Conservation (phyloP, 2,797 vertebrate genomes). For the Chelonia mydas region DNA sequence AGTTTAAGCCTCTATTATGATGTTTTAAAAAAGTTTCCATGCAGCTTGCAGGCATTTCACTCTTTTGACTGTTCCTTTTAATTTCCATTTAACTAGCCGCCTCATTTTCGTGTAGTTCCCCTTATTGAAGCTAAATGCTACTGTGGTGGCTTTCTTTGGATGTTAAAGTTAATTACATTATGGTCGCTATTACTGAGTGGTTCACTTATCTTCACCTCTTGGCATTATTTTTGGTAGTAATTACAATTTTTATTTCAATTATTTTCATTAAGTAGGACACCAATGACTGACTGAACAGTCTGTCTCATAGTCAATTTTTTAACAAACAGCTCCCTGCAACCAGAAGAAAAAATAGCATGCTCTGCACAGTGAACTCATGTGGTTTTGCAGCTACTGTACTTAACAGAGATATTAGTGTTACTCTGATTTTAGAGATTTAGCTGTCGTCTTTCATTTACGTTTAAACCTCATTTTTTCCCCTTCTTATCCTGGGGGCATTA, state of each 20-base stretch:
- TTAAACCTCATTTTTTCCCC: constrained; percentile 39
- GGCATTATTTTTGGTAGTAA: constrained; percentile 48
- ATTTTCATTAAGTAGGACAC: constrained; percentile 28
- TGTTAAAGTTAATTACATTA: not conserved
- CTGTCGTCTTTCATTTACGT: constrained; percentile 66
- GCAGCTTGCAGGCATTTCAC: not conserved
- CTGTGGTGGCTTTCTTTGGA: not conserved
- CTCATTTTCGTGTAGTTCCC: not conserved
- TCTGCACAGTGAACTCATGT: constrained; percentile 7
- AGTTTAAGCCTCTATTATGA: not conserved
- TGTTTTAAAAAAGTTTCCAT: not conserved
- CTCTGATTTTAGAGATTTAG: constrained; percentile 52
- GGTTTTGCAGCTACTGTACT: constrained; percentile 41
- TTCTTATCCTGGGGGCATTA: constrained; percentile 58
- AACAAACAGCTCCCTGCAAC: not conserved
- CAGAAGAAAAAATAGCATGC: constrained; percentile 16
- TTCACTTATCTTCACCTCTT: not conserved
- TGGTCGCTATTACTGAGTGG: not conserved
- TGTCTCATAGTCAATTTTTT: not conserved
- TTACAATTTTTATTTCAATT: constrained; percentile 67
- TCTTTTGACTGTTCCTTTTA: not conserved
- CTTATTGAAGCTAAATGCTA: not conserved
- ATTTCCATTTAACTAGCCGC: not conserved
- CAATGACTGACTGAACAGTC: not conserved
- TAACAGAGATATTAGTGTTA: constrained; percentile 46